Percentiles rank a stretch among this genome's conserved stretches.
Conservation (phyloP, 2,113 vertebrate genomes). For the Sprattus sprattus region DNA sequence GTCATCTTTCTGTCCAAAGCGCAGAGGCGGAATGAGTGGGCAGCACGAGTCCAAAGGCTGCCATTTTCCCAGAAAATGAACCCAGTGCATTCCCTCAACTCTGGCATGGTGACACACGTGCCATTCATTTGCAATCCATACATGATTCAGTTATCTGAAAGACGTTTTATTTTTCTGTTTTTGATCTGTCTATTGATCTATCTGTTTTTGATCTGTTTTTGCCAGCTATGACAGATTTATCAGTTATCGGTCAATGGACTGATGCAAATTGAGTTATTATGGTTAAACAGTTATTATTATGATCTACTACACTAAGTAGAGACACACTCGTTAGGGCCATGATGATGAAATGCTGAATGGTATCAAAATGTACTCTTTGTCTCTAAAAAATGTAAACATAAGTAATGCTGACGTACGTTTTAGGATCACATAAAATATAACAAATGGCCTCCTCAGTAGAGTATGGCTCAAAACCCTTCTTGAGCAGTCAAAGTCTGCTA, state of each 20-base stretch:
- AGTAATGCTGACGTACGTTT: no score
- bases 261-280: no score
- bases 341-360: no score
- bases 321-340: no score
- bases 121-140: not conserved
- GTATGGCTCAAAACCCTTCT: not conserved
- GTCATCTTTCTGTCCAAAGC: not conserved
- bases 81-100: not conserved
- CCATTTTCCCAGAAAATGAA: slow-evolving; percentile 14
- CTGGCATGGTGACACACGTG: slow-evolving; percentile 15
- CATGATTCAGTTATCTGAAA: not conserved
- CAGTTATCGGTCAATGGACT: not conserved
- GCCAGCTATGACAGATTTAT: no score
- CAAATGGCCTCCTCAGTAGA: no score
- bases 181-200: not conserved
- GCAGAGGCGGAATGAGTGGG: slow-evolving; percentile 33
- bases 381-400: not conserved
- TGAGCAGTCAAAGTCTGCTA: not conserved
- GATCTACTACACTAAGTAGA: no score
- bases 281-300: no score
- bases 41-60: not conserved
- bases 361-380: not conserved
- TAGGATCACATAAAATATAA: no score
- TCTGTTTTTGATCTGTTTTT: not conserved
- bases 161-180: not conserved